phyloP scores from a whole-genome alignment of 2,888 invertebrate species.

The Andrena fulva region DNA sequence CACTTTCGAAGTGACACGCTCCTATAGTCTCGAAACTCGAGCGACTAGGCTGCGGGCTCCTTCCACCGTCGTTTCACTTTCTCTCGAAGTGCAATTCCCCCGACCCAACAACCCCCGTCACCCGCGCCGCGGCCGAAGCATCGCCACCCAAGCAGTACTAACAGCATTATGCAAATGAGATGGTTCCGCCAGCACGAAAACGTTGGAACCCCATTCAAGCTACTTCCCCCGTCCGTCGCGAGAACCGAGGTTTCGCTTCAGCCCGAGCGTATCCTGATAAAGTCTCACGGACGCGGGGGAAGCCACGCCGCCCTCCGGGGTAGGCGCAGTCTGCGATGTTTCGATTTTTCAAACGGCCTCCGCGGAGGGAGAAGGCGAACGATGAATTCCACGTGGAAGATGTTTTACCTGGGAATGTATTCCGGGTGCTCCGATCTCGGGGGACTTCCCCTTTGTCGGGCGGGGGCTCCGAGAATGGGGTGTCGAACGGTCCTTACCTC shows the following conservation, averaged over 20 bases:
- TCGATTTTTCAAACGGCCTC: slow-evolving; percentile 68
- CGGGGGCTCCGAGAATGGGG: not conserved
- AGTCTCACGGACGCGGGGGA: slow-evolving; percentile 48
- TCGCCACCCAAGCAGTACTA: slow-evolving; percentile 75
- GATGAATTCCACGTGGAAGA: slow-evolving; percentile 42
- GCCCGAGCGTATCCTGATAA: slow-evolving; percentile 61
- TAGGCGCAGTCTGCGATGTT: slow-evolving; percentile 62
- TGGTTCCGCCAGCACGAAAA: slow-evolving; percentile 75
- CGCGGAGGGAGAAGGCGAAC: slow-evolving; percentile 37
- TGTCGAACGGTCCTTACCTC: slow-evolving; percentile 21
- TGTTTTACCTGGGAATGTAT: slow-evolving; percentile 47
- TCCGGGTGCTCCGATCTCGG: slow-evolving; percentile 6
- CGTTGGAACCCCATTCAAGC: slow-evolving; percentile 69
- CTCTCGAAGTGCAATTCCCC: slow-evolving; percentile 67
- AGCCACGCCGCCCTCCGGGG: not conserved
- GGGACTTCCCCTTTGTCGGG: slow-evolving; percentile 30
- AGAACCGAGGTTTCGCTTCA: slow-evolving; percentile 67
- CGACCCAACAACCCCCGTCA: slow-evolving; percentile 18
- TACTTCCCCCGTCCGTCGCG: slow-evolving; percentile 58
- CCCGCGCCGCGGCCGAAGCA: slow-evolving; percentile 39
- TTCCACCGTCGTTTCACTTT: slow-evolving; percentile 71
- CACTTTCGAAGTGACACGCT: slow-evolving; percentile 55
- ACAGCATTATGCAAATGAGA: slow-evolving; percentile 82
- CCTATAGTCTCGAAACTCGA: slow-evolving; percentile 29
- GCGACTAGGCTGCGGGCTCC: slow-evolving; percentile 1